Evolutionary conservation across 2,888 invertebrate genomes (phyloP).

Genomic region (Ophioninae sp.): DNA sequence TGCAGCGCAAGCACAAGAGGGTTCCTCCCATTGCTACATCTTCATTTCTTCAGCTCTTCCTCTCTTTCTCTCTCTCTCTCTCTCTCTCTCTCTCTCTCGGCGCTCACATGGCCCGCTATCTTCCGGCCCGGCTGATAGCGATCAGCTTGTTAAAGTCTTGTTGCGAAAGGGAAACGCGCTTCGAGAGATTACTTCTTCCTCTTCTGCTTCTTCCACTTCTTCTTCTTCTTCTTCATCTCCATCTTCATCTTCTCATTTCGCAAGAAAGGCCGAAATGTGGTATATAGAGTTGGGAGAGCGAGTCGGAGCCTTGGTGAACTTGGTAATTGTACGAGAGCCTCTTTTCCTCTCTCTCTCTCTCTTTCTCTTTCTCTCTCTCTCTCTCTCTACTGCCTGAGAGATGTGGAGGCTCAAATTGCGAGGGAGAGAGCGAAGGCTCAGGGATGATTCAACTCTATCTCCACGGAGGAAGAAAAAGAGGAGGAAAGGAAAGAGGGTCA

Average conservation of each 20-base stretch:
- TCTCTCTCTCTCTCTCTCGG: constrained; percentile 16
- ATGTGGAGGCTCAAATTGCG: constrained; percentile 65
- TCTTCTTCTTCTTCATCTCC: constrained; percentile 10
- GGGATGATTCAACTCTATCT: constrained; percentile 47
- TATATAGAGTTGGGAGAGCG: constrained; percentile 43
- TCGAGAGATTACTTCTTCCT: constrained; percentile 55
- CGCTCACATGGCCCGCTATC: constrained; percentile 24
- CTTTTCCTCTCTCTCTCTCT: constrained; percentile 11
- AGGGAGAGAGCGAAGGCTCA: constrained; percentile 42
- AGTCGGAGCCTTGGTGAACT: constrained; percentile 57
- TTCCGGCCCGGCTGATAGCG: constrained; percentile 70
- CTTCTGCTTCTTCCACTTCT: constrained; percentile 10
- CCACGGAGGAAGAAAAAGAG: constrained; percentile 20
- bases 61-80: constrained; percentile 22
- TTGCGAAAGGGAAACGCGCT: constrained; percentile 51
- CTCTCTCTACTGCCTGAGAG: constrained; percentile 50
- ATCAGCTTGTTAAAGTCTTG: constrained; percentile 79
- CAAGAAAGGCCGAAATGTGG: constrained; percentile 61
- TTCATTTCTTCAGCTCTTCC: neutral
- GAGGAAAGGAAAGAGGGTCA: constrained; percentile 50
- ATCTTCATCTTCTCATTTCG: constrained; percentile 34
- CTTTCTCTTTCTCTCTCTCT: constrained; percentile 13
- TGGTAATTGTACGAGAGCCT: constrained; percentile 65
- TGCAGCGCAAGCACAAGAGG: neutral
- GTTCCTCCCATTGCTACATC: neutral